Evolutionary conservation across 2,113 vertebrate genomes (phyloP), one percentile per base, ranked within the genome.

Genomic region (Procavia capensis): DNA sequence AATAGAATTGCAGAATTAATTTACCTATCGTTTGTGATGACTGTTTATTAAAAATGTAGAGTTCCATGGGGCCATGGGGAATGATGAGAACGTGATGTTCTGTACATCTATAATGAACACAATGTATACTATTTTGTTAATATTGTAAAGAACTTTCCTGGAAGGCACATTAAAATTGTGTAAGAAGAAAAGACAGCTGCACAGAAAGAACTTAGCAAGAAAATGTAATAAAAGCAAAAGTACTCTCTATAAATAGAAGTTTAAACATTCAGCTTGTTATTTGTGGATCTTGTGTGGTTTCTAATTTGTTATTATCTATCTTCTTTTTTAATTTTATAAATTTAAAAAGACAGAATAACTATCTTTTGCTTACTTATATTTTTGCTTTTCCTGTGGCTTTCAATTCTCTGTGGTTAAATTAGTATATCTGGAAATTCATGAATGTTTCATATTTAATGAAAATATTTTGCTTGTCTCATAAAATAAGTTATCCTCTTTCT

Each of bases 171-270:
- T 81, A 66, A 61, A 45, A 61, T 68, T 59, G 66, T 4, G 72
- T 78, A 88, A 86, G 76, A 83, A 61, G 78, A 63, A 76, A 85
- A 70, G 45, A 93, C 47, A 85, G 39, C 57, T 29, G 31, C 47
- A 83, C 43, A 41, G 72, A 83, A 88, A n/a, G 70, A 91, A 90
- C 88, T 50, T 75, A 64, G 39, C 36, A 63, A 54, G 72, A 87
- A 91, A 87, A 83, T 34, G 78, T 17, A 87, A 45, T 78, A 86
- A 75, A 81, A 75, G 27, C 31, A 83, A 86, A 88, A 50, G 50
- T 36, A 36, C 10, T 20, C 16, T 63, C 76, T 36, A 63, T 41
- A 84, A 34, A 66, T 74, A 84, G 29, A 91, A 63, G 34, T 91
- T 91, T 63, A 70, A 72, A 31, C 54, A 70, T 79, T 88, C 7